phyloP scores from a whole-genome alignment of 2,888 invertebrate species.

The Galerucella pusilla region DNA sequence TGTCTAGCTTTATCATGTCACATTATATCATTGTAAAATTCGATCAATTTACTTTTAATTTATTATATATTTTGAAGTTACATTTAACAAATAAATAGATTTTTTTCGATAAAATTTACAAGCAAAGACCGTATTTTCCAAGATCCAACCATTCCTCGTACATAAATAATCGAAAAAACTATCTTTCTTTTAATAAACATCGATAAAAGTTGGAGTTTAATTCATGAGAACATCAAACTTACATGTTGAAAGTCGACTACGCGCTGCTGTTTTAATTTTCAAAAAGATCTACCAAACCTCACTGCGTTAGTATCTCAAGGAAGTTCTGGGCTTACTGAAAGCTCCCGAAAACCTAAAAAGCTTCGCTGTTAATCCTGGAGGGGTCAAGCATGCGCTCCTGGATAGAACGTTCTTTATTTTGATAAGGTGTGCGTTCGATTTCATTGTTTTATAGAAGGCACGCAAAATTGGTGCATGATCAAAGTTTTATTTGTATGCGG shows the following conservation, averaged over 20 bases:
- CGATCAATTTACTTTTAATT: no score
- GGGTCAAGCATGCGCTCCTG: conserved; percentile 31
- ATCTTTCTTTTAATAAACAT: background rate
- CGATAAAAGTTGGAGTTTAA: conserved; percentile 15
- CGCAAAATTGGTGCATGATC: conserved; percentile 2
- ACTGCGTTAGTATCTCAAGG: conserved; percentile 10
- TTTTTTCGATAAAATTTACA: no score
- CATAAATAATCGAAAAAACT: background rate
- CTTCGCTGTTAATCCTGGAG: conserved; percentile 31
- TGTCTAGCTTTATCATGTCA: no score
- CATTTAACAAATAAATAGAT: no score
- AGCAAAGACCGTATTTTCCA: background rate
- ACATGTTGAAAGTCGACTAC: conserved; percentile 23
- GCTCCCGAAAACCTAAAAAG: conserved; percentile 37
- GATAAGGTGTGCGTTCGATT: conserved; percentile 30
- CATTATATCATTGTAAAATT: no score
- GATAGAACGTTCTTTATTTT: conserved; percentile 21
- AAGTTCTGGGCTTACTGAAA: conserved; percentile 38
- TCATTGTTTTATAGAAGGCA: conserved; percentile 16
- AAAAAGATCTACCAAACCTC: conserved; percentile 11
- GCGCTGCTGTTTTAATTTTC: conserved; percentile 9
- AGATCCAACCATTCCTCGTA: background rate
- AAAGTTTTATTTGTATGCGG: background rate
- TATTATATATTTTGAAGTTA: no score
- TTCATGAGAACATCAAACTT: conserved; percentile 33